Base-by-base conservation (phyloP, 2,888 invertebrate species). In the Camptogramma bilineatum region DNA sequence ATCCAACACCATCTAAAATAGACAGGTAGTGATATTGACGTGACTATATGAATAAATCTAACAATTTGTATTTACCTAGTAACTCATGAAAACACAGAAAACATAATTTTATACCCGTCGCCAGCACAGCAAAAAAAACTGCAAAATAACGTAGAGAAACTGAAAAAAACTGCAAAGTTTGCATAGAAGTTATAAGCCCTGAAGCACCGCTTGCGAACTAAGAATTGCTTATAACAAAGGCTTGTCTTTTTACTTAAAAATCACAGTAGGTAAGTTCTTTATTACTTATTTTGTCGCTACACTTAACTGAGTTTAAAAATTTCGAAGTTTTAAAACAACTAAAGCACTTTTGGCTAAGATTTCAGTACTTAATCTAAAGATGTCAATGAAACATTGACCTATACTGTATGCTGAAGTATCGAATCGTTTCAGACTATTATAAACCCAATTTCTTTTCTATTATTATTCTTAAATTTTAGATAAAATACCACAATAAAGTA, bases 151-250 rank as follows among this genome's bases (percentile, higher is more conserved):
- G 31, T 51, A 21, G 17, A 31, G 18, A 44, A 55, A 55, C 55
- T 47, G 7, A 52, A 39, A 13, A 39, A 39, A 39, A 39, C 34
- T 39, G 34, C 34, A 39, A 39, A 39, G 47, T 60, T 51, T 50
- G 42, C 18, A 42, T 51, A 51, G 46, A 51, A 62, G 55, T 62
- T 56, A 16, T 31, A 47, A 52, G 46, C 34, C 28, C 52, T 39
- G 39, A 39, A 28, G 42, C 10, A 7, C 34, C 34, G 34, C 34
- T 13, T 39, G 34, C 13, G 34, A 13, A 39, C 3, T 13, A 13
- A 13, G 10, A 39, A 39, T 8, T 28, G 7, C 21, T 21, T 21
- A 28, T 28, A 28, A 28, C 28, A 28, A 28, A 28, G 28, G 7
- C 28, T 28, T 28, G 28, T 28, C 28, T 28, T 28, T 28, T 7